Evolutionary conservation across 2,888 invertebrate species (phyloP), one percentile per base, ranked within the genome.

Genomic region (Sycophila texana): DNA sequence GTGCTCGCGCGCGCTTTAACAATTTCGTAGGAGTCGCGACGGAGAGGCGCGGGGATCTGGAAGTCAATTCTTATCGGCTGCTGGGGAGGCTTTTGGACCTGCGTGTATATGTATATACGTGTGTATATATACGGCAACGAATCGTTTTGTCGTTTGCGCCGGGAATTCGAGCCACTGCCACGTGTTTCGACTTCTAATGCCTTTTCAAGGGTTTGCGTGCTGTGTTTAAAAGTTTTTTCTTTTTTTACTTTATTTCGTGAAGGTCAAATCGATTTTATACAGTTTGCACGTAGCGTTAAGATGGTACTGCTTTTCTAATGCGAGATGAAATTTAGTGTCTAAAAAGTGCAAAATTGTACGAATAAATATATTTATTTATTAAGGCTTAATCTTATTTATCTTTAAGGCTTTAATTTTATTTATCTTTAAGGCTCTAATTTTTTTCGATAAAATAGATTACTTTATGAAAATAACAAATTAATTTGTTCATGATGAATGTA

Each of bases 41-140:
- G 53, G 18, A 53, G 68, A 16, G 26, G 10, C 13, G 39, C 18
- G 26, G 18, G 63, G 60, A 2, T 26, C 53, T 57, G 16, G 63
- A 74, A 71, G 76, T 76, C 76, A 76, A 76, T 76, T 71, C 57
- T 76, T 65, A 71, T 65, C 76, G 76, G 16, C 20, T 26, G 57
- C 30, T 26, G 22, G 61, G 61, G 30, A 61, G n/a, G 14, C 26
- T 13, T n/a, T n/a, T 60, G 13, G 60, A 61, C n/a, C 30, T n/a
- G 30, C 16, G 30, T 5, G 16, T 7, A 47, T n/a, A 49, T 20
- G 67, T 58, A 26, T 51, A 5, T 30, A 14, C 30, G 18, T 22
- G 58, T 4, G 57, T 16, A 55, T 39, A 55, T 39, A 16, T 47
- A 7, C 26, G 47, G 26, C 47, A 22, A 26, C 30, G 53, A 49